Conservation (phyloP, 2,113 vertebrate species). For the Vimba vimba region DNA sequence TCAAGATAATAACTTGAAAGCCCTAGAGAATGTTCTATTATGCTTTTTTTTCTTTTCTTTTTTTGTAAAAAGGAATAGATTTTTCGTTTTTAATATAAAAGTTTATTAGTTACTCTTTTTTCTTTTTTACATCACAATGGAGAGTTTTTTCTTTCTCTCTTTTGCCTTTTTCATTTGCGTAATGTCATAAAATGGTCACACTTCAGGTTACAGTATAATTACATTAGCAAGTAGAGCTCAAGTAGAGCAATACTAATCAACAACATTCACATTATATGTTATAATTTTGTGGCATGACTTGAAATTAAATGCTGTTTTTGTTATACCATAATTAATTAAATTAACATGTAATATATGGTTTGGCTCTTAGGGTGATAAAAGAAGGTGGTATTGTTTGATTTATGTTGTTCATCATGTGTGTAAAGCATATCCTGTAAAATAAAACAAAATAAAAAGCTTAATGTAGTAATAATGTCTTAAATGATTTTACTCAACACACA, state of each 20-base stretch:
- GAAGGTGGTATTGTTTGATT: background rate
- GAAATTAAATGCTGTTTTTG: background rate
- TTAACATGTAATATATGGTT: background rate
- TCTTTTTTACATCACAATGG: background rate
- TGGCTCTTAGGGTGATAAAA: background rate
- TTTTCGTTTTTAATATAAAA: too few relatives aligned
- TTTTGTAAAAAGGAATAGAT: background rate
- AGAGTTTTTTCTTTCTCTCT: background rate
- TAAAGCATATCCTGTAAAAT: background rate
- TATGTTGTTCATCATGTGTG: background rate
- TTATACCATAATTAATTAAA: background rate
- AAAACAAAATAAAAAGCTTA: too few relatives aligned
- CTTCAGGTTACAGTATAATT: slow-evolving; percentile 1
- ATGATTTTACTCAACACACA: too few relatives aligned
- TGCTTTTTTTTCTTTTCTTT: background rate
- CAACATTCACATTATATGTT: background rate
- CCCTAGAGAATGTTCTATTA: background rate
- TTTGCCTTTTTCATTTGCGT: background rate
- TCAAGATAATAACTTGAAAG: background rate
- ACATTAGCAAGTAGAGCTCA: background rate
- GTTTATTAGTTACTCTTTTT: too few relatives aligned
- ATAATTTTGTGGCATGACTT: background rate
- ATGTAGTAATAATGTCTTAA: too few relatives aligned
- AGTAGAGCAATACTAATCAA: background rate
- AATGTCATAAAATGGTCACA: background rate